Base-by-base conservation (phyloP, 2,113 vertebrate genomes). In the Heterotis niloticus region DNA sequence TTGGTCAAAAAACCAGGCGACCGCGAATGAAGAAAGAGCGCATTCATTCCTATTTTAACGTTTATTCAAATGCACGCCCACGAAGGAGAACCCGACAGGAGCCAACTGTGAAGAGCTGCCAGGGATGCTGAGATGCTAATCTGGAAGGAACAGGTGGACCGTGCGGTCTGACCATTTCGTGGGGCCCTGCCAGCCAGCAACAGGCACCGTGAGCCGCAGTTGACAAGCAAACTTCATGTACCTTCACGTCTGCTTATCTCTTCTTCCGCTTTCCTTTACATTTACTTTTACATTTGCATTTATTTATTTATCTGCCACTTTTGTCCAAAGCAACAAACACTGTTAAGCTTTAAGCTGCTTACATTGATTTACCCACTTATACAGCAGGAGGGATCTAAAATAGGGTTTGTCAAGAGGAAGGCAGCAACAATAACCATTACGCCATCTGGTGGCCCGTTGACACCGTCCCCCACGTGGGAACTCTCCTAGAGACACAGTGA, bases 111-210 rank as follows among this genome's bases (percentile, higher is more conserved):
- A 26, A 52, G 69, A 29, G 20, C 83, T 83, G 85, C 52, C 78
- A 72, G 82, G 77, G 82, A 18, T 13, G n/a, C 71, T 5, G 56
- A 82, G 89, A 90, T 91, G 66, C 60, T 78, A 88, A 90, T 90
- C 89, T 87, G 75, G 85, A 84, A 82, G 83, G 77, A 81, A 84
- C 82, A 82, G 80, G 84, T 81, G 23, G 82, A 84, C 79, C 57
- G 56, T 10, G 78, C 69, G 57, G 71, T 75, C 81, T 87, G 84
- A 84, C 80, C 78, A 44, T 75, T 84, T 75, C 86, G 78, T 72
- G 65, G 60, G 34, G 76, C 74, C 34, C 34, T 44, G 34, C 34
- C 68, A 52, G 10, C 69, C 66, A 16, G 60, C 1, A 68, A 14
- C 75, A 24, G 26, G 16, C 62, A 59, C 56, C 66, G 67, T 86